Evolutionary conservation across 2,888 invertebrate genomes (phyloP), one percentile per base, ranked within the genome.

Genomic region (Synergus umbraculus): DNA sequence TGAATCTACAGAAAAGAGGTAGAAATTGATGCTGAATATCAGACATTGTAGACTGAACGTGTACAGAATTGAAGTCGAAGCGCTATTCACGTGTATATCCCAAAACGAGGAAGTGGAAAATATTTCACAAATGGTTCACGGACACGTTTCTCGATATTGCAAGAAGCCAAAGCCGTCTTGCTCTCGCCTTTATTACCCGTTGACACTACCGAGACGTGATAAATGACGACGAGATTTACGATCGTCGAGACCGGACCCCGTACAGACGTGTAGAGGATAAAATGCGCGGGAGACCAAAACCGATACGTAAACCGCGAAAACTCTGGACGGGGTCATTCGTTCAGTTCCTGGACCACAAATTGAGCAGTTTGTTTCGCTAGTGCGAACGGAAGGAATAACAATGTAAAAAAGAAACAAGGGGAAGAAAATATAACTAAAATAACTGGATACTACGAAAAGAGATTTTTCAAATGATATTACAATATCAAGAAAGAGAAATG

Each of bases 281-380:
- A 83, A 79, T 79, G 82, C 82, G 81, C 54, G 54, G 54, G 37
- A 54, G 73, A 54, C 73, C 77, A 80, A 82, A 78, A 83, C 84
- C 86, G 86, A 89, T 88, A 86, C 86, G 85, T 86, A 87, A 88
- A 88, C 87, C 85, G 87, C 82, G 84, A 84, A 87, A 87, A 89
- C 84, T 87, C 85, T 83, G 82, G 76, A 81, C 79, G 79, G 81
- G 86, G 87, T 87, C 87, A 88, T 90, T 90, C 88, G 87, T 89
- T 89, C 86, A 84, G 85, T 83, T 86, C 87, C 86, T 83, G 85
- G 85, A 86, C 88, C 89, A 81, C 88, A 90, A 90, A 91, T 91
- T 90, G 90, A 90, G 87, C 88, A 89, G 89, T 90, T 90, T 91
- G 89, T 91, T 90, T 88, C 85, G 83, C 73, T 76, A 80, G 81